These are phyloP conservation scores for Habroteleia sp. DNA, from an alignment of 2,888 invertebrate genomes.

Conservation along the genomic window DNA sequence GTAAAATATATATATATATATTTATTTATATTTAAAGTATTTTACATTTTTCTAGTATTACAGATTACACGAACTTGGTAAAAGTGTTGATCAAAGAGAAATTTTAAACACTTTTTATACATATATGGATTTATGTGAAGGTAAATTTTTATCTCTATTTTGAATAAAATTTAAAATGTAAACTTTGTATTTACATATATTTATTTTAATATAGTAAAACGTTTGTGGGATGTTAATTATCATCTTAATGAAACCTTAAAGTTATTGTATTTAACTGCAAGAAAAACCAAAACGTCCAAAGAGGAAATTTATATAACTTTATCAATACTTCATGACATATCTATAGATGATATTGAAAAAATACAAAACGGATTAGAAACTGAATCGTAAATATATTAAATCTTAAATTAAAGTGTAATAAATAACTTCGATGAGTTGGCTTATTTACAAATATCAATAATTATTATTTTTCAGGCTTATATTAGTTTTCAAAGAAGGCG, in stretches of 20 bases:
- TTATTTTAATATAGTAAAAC: conserved; percentile 75
- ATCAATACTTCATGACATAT: conserved; percentile 77
- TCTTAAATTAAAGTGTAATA: not conserved
- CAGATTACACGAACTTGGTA: conserved; percentile 81
- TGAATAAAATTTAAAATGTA: no score
- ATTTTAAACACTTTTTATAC: conserved; percentile 82
- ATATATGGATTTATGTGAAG: conserved; percentile 83
- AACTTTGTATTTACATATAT: no score
- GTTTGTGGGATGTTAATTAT: conserved; percentile 81
- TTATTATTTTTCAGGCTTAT: conserved; percentile 70
- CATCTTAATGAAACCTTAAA: conserved; percentile 78
- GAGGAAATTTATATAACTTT: conserved; percentile 81
- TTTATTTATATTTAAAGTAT: no score
- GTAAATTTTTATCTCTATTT: conserved; percentile 71
- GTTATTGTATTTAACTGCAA: conserved; percentile 80
- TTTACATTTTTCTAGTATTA: conserved; percentile 79
- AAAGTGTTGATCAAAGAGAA: conserved; percentile 78
- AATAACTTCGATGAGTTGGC: no score
- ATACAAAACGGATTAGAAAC: conserved; percentile 79
- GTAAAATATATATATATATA: no score
- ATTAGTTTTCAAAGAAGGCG: conserved; percentile 76
- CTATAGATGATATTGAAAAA: conserved; percentile 78
- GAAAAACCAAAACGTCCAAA: conserved; percentile 74
- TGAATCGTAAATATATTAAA: conserved; percentile 67
- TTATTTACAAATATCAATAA: no score